These are phyloP conservation scores for Tolmerus cingulatus DNA, from an alignment of 2,888 invertebrate genomes.

Conservation along the genomic window DNA sequence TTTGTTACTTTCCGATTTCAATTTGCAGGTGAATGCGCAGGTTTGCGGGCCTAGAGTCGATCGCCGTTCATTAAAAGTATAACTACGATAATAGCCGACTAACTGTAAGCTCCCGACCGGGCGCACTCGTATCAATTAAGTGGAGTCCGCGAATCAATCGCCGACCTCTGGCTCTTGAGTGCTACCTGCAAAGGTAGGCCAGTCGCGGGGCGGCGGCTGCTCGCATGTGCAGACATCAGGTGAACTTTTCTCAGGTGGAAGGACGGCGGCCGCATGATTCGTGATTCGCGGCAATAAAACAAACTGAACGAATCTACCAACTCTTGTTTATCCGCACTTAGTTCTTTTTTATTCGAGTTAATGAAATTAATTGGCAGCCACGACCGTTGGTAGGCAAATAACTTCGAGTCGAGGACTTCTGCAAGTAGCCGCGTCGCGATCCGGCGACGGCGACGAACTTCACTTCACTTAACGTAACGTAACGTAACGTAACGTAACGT, in stretches of 20 bases:
- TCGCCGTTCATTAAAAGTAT: constrained; percentile 30
- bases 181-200: not conserved
- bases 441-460: not conserved
- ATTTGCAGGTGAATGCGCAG: constrained; percentile 36
- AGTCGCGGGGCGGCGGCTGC: not conserved
- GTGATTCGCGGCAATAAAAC: constrained; percentile 40
- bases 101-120: constrained; percentile 38
- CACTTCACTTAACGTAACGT: too few relatives aligned
- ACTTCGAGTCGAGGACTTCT: constrained; percentile 23
- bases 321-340: constrained; percentile 23
- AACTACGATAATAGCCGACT: constrained; percentile 36
- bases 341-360: constrained; percentile 12
- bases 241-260: constrained; percentile 32
- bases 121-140: constrained; percentile 38
- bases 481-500: not conserved
- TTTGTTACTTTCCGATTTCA: constrained; percentile 28
- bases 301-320: constrained; percentile 23
- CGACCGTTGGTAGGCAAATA: constrained; percentile 26
- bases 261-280: not conserved
- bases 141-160: constrained; percentile 14
- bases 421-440: not conserved
- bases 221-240: constrained; percentile 31
- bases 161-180: constrained; percentile 18
- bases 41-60: constrained; percentile 1
- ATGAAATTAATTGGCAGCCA: constrained; percentile 43